Evolutionary conservation across 2,113 vertebrate species (phyloP).

Genomic region (pig (Sus scrofa)): DNA sequence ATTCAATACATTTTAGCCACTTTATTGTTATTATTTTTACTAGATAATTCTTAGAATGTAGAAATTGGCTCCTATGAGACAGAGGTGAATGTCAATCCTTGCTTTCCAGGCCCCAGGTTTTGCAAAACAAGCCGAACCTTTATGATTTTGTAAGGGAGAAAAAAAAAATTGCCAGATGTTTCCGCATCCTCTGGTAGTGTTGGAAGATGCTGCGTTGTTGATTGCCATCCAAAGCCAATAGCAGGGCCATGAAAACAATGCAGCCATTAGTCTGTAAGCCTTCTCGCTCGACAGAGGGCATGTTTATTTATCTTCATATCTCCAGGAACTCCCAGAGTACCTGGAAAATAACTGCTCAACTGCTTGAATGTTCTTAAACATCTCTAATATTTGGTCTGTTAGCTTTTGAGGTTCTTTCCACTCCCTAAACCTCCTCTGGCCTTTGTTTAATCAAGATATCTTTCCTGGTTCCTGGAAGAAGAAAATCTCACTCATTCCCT

Average conservation of each 20-base stretch:
- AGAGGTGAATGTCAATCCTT: not conserved
- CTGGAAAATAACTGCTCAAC: not conserved
- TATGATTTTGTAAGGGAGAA: not conserved
- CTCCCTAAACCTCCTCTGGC: not conserved
- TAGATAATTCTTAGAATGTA: not conserved
- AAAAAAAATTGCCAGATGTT: conserved; percentile 15
- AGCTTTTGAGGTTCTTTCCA: not conserved
- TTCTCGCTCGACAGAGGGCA: not conserved
- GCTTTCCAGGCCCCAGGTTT: not conserved
- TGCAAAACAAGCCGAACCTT: not conserved
- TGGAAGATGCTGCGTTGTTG: not conserved
- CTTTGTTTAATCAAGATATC: conserved; percentile 43
- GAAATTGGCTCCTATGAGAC: not conserved
- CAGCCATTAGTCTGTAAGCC: not conserved
- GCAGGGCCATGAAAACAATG: not conserved
- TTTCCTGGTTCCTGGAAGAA: not conserved
- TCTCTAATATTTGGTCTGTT: not conserved
- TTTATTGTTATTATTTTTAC: not conserved
- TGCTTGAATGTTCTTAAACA: not conserved
- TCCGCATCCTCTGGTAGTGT: not conserved
- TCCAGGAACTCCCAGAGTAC: not conserved
- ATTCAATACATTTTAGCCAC: not conserved
- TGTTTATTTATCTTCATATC: not conserved
- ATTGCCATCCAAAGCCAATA: not conserved
- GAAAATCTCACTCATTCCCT: not conserved